Percentiles rank a stretch among this genome's conserved stretches.
These are phyloP conservation scores for Drosophila bipectinata DNA, from an alignment of 1,140 invertebrate species.

Conservation along the genomic window DNA sequence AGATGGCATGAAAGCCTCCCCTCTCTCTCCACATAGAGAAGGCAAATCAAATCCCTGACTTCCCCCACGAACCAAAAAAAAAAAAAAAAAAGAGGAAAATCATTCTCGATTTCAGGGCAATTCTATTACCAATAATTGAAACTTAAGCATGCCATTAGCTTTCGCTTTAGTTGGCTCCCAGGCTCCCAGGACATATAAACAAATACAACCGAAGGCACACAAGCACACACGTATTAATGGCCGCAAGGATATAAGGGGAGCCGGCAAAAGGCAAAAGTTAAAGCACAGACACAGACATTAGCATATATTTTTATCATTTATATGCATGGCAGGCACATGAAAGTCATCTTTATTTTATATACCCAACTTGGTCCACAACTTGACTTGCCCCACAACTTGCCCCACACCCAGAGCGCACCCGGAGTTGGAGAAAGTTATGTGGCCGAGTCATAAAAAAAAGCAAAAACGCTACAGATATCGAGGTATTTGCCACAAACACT, in stretches of 20 bases:
- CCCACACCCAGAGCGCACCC: too few species aligned
- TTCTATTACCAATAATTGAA: constrained; percentile 79
- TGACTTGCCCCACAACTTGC: constrained; percentile 15
- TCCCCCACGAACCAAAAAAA: too few species aligned
- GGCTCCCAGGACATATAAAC: constrained; percentile 49
- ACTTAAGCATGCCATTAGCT: constrained; percentile 77
- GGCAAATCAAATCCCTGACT: too few species aligned
- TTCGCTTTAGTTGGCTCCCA: constrained; percentile 55
- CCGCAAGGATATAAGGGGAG: neutral
- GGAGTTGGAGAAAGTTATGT: constrained; percentile 30
- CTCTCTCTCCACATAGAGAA: neutral
- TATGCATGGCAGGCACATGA: constrained; percentile 78
- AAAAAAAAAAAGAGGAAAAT: constrained; percentile 27
- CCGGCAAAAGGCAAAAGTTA: neutral
- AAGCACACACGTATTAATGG: constrained; percentile 19
- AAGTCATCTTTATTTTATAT: constrained; percentile 67
- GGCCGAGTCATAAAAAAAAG: constrained; percentile 2
- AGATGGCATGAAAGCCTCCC: neutral
- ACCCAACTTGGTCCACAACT: constrained; percentile 22
- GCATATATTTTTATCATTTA: constrained; percentile 80
- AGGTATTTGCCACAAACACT: constrained; percentile 22
- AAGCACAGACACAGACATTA: constrained; percentile 42
- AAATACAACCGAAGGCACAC: neutral
- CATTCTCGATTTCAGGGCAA: constrained; percentile 53
- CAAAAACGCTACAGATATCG: neutral